These are phyloP conservation scores for Sarcophaga bullata DNA, from an alignment of 1,140 invertebrate species.

Conservation along the genomic window DNA sequence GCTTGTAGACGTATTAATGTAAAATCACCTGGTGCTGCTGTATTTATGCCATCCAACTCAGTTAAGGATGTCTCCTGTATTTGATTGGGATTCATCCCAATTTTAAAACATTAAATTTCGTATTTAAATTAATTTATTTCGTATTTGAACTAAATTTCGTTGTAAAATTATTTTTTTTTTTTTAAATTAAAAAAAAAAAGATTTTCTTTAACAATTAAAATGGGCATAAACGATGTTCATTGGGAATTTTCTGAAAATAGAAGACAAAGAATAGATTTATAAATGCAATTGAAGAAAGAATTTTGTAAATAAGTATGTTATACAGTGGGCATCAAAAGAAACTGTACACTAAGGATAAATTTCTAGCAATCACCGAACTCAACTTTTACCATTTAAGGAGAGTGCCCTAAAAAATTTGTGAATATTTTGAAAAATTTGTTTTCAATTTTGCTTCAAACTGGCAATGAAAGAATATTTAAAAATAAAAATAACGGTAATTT, in stretches of 20 bases:
- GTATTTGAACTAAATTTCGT: constrained; percentile 27
- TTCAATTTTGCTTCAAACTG: too few relatives aligned
- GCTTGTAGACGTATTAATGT: constrained; percentile 30
- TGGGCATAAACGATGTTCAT: not conserved
- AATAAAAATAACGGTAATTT: too few relatives aligned
- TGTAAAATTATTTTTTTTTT: not conserved
- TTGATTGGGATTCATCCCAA: constrained; percentile 40
- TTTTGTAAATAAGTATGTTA: too few relatives aligned
- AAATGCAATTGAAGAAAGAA: too few relatives aligned
- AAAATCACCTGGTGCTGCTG: constrained; percentile 21
- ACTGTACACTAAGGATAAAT: too few relatives aligned
- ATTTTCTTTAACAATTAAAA: not conserved
- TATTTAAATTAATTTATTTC: constrained; percentile 8
- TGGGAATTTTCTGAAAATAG: not conserved
- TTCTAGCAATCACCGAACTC: too few relatives aligned
- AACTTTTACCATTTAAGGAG: too few relatives aligned
- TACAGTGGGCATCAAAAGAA: too few relatives aligned
- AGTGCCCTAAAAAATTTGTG: too few relatives aligned
- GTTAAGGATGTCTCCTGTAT: constrained; percentile 35
- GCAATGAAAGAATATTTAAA: too few relatives aligned
- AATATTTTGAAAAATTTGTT: too few relatives aligned
- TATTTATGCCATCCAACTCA: constrained; percentile 34
- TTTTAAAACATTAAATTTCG: constrained; percentile 30
- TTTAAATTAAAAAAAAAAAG: not conserved
- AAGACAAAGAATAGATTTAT: not conserved